Base-by-base conservation (phyloP, 2,113 vertebrate genomes). In the Ahaetulla prasina region DNA sequence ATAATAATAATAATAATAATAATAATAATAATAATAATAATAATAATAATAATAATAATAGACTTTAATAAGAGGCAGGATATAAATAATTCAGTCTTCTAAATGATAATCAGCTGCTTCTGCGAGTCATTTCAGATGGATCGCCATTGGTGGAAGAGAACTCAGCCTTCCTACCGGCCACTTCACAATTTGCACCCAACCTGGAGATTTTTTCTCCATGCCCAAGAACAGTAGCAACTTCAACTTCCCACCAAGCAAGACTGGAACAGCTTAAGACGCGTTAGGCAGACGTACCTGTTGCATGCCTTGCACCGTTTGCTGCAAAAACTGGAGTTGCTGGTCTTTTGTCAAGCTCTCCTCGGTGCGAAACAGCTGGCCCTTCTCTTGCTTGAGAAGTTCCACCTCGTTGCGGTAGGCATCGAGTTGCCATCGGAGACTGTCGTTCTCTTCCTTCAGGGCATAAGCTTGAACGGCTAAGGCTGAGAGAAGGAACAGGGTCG, bases 401-500 rank as follows among this genome's bases (percentile, higher is more conserved):
- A 99, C 98, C 95, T 99, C 99, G 0, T 99, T 99, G 95, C 99
- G 98, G 85, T 99, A 99, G 54, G 98, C 98, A 0, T 99, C 99
- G 95, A 99, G 97, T 96, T 99, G 99, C 98, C 99, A 99, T 0
- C 99, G 98, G 43, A 99, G 98, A n/a, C 99, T 99, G 96, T 99
- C 98, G 0, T 99, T 99, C 97, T 99, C 99, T 94, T 99, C 99
- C 94, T 97, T 98, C 6, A 99, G 98, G 0, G 98, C 98, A 4
- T 98, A 98, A 0, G 98, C 97, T 95, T 99, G 98, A 57, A 98
- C 98, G 0, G 97, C 98, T 93, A 98, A 95, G 93, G 98, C 99
- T 99, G 95, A 47, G 49, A 89, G 94, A 94, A 95, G 95, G 90
- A 23, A 92, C 93, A 96, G 90, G 96, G 18, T 49, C 1, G 74